Evolutionary conservation across 1,140 invertebrate species (phyloP), one percentile per base, ranked within the genome.

Genomic region (Macrosteles quadrilineatus): DNA sequence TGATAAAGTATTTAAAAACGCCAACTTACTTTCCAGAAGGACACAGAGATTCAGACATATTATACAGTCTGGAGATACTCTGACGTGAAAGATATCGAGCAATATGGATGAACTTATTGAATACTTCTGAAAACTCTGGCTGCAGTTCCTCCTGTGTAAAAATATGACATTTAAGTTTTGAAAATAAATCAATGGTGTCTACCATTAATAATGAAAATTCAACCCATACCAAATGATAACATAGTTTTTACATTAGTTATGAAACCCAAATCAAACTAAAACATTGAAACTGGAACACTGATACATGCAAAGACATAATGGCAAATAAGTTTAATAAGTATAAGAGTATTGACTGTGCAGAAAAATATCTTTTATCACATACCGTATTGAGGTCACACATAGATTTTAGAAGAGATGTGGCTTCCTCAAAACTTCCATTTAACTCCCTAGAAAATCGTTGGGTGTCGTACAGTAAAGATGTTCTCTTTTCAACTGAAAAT

Each of bases 391-490:
- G 40, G 73, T 80, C 79, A 76, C 91, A 93, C 75, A 93, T 81
- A 69, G 83, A 78, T 75, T 89, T 89, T 1, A 93, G 75, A 11
- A 91, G 83, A 74, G 90, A 86, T 67, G 88, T 83, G 0, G 90
- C 85, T 0, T 85, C 85, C 75, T 86, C 85, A 17, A 92, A 78
- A 74, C 92, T 88, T 0, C 87, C 86, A 45, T 86, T 85, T 1
- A 86, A 84, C 0, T 87, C 85, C 76, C 86, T 88, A 0, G 83
- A 77, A 1, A 85, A 82, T 4, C 85, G 84, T 1, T 83, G 79
- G 73, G 93, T 90, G 75, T 92, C 87, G 73, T 90, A 92, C 0
- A 90, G 75, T 0, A 93, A 78, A 50, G 84, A 85, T 0, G 84
- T 87, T 31, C 86, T 81, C 31, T 77, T 82, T 27, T 79, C 78